Percentiles rank a stretch among this genome's conserved stretches.
Evolutionary conservation across 2,797 vertebrate genomes (phyloP).

Genomic region (Danio kyathit): DNA sequence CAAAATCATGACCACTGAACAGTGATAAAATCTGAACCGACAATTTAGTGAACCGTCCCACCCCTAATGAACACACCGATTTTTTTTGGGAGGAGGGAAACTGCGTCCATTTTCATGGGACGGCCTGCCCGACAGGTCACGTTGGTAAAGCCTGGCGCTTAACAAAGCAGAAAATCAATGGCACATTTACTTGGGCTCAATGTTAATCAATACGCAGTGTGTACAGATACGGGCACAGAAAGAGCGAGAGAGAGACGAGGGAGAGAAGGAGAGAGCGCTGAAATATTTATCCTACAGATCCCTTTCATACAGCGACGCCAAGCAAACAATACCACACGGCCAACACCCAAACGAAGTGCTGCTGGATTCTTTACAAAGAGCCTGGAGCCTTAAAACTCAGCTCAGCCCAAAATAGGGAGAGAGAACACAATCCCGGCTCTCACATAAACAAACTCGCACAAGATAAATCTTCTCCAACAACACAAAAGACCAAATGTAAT

Average conservation of each 20-base stretch:
- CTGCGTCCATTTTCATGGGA: conserved; percentile 27
- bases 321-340: conserved; percentile 38
- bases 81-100: neutral
- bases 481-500: conserved; percentile 1
- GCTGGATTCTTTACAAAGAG: conserved; percentile 16
- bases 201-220: conserved; percentile 65
- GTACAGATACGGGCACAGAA: conserved; percentile 56
- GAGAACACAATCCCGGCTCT: conserved; percentile 7
- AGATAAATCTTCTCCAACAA: conserved; percentile 16
- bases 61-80: too few relatives aligned
- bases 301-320: conserved; percentile 52
- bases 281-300: conserved; percentile 59
- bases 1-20: too few relatives aligned
- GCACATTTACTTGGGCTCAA: conserved; percentile 59
- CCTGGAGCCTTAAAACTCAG: conserved; percentile 15
- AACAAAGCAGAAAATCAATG: conserved; percentile 64
- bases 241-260: conserved; percentile 24
- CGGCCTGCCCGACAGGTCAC: conserved; percentile 11
- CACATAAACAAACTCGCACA: conserved; percentile 3
- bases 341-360: conserved; percentile 49
- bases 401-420: neutral
- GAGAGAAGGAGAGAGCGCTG: conserved; percentile 36
- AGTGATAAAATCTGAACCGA: too few relatives aligned
- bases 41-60: too few relatives aligned
- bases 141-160: conserved; percentile 46